Conservation (phyloP, 2,113 vertebrate genomes). For the Oreochromis niloticus region DNA sequence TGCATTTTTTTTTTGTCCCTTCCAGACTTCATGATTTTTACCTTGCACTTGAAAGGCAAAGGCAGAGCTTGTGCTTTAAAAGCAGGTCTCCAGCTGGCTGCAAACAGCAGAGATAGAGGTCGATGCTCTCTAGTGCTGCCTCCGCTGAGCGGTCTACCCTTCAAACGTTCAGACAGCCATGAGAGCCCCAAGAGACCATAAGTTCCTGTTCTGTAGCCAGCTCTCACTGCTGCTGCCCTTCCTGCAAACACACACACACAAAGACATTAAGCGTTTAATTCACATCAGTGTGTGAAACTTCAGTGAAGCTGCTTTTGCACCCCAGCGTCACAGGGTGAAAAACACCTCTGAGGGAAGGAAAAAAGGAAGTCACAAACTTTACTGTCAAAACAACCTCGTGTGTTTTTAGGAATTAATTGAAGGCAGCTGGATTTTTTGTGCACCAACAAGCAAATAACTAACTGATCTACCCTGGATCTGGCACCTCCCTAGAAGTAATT, state of each 20-base stretch:
- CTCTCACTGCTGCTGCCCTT: constrained; percentile 23
- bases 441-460: neutral
- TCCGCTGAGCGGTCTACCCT: constrained; percentile 45
- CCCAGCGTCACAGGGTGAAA: neutral
- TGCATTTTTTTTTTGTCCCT: neutral
- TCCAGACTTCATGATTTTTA: constrained; percentile 18
- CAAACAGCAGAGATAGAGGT: constrained; percentile 52
- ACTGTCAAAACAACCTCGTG: neutral
- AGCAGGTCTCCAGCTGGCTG: constrained; percentile 43
- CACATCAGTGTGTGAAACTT: neutral
- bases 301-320: constrained; percentile 7
- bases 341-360: neutral
- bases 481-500: neutral
- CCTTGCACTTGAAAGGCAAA: constrained; percentile 44
- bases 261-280: constrained; percentile 20
- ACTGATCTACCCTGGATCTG: neutral
- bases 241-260: neutral
- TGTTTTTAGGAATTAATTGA: constrained; percentile 32
- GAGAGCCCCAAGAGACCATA: constrained; percentile 54
- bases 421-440: neutral
- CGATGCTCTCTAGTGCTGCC: constrained; percentile 27
- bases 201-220: constrained; percentile 36
- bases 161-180: constrained; percentile 60
- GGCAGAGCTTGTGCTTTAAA: constrained; percentile 24
- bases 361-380: neutral